These are phyloP conservation scores for Hylia prasina DNA, from an alignment of 2,113 vertebrate species.

Conservation along the genomic window DNA sequence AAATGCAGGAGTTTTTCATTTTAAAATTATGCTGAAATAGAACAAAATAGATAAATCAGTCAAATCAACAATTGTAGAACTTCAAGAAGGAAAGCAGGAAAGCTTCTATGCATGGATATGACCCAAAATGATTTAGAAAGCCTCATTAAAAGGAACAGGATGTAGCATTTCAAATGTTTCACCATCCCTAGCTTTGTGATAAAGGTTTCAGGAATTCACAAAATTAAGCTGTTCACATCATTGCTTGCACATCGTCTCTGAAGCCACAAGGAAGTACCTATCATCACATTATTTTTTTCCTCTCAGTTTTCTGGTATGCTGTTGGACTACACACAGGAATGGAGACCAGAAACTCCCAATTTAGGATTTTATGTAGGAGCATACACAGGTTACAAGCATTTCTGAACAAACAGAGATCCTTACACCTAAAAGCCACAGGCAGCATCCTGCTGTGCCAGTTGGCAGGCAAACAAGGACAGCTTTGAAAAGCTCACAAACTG, in stretches of 20 bases:
- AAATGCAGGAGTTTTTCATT: background rate
- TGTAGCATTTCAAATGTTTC: constrained; percentile 29
- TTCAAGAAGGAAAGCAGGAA: background rate
- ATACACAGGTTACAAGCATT: background rate
- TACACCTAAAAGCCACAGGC: background rate
- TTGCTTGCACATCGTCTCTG: background rate
- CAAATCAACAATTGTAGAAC: background rate
- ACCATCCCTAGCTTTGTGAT: background rate
- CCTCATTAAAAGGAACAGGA: constrained; percentile 35
- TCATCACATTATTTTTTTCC: background rate
- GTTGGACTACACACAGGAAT: background rate
- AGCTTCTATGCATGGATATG: background rate
- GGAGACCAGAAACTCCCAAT: background rate
- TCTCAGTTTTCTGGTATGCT: background rate
- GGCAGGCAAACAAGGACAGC: background rate
- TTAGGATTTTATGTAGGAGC: background rate
- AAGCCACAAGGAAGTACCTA: constrained; percentile 35
- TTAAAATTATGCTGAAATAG: background rate
- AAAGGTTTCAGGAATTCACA: background rate
- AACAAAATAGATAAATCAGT: constrained; percentile 6
- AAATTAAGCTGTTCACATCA: background rate
- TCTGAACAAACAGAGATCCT: background rate
- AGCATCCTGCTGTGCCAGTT: background rate
- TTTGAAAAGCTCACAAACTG: background rate
- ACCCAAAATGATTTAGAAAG: background rate